Evolutionary conservation across 2,888 invertebrate genomes (phyloP).

Genomic region (Belgica antarctica): DNA sequence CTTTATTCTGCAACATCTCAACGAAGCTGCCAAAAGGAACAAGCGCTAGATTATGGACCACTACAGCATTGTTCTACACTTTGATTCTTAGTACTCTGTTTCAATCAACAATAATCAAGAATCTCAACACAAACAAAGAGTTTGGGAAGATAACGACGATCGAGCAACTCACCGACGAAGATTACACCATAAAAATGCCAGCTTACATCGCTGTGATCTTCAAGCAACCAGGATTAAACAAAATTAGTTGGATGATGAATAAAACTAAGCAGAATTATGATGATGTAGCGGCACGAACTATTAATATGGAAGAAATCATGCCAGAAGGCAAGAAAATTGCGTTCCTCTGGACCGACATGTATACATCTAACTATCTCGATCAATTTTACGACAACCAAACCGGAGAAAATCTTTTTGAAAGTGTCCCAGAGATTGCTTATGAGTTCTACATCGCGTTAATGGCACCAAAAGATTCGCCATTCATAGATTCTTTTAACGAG

Average conservation of each 20-base stretch:
- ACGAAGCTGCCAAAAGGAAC: neutral
- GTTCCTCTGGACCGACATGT: slow-evolving; percentile 9
- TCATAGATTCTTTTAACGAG: slow-evolving; percentile 33
- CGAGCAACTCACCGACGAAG: neutral
- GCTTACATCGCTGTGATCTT: neutral
- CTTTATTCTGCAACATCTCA: neutral
- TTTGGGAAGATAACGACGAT: slow-evolving; percentile 24
- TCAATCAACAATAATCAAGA: neutral
- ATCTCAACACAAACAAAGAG: neutral
- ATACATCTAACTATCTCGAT: slow-evolving; percentile 31
- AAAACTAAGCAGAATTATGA: neutral
- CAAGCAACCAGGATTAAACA: neutral
- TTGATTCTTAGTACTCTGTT: neutral
- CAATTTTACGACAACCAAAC: slow-evolving; percentile 32
- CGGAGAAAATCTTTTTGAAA: slow-evolving; percentile 31
- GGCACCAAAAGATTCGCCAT: slow-evolving; percentile 39
- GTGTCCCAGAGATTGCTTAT: slow-evolving; percentile 21
- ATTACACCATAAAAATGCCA: slow-evolving; percentile 13
- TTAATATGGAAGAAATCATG: neutral
- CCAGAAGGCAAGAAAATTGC: slow-evolving; percentile 7
- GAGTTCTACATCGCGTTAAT: slow-evolving; percentile 33
- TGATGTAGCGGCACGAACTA: neutral
- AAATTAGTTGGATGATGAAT: slow-evolving; percentile 5
- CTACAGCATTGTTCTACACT: neutral
- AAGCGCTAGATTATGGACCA: neutral